These are phyloP conservation scores for Eupeodes latifasciatus DNA, from an alignment of 2,888 invertebrate genomes.

Conservation along the genomic window DNA sequence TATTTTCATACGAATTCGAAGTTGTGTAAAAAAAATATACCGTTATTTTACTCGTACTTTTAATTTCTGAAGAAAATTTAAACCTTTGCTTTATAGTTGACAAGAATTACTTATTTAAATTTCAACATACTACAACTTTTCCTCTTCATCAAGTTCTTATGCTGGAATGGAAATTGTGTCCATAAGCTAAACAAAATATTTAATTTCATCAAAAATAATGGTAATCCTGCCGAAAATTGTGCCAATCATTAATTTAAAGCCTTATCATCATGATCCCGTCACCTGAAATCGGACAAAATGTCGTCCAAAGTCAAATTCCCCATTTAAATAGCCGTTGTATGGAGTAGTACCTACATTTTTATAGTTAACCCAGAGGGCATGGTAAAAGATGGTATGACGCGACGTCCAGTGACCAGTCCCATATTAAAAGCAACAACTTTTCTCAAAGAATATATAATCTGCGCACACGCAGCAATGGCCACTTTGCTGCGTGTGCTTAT, in stretches of 20 bases:
- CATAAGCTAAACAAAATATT: slow-evolving; percentile 13
- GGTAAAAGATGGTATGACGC: slow-evolving; percentile 24
- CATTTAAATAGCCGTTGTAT: slow-evolving; percentile 31
- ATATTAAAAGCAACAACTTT: slow-evolving; percentile 56
- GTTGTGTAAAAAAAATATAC: no score
- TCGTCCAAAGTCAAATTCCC: slow-evolving; percentile 66
- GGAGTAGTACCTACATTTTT: slow-evolving; percentile 10
- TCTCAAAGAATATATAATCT: slow-evolving; percentile 39
- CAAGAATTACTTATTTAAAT: no score
- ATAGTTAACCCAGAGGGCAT: slow-evolving; percentile 56
- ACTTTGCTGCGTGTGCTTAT: neutral
- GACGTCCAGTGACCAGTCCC: slow-evolving; percentile 28
- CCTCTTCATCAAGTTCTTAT: no score
- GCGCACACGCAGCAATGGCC: neutral
- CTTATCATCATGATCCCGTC: slow-evolving; percentile 67
- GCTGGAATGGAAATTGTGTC: no score
- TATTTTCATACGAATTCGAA: no score
- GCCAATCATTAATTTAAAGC: slow-evolving; percentile 62
- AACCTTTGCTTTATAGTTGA: no score
- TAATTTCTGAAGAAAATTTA: no score
- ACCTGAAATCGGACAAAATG: slow-evolving; percentile 65
- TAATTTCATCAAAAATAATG: slow-evolving; percentile 40
- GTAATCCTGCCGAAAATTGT: slow-evolving; percentile 50
- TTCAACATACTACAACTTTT: no score
- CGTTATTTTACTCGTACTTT: no score